Percentiles rank a stretch among this genome's conserved stretches.
These are phyloP conservation scores for Poecile montanus DNA, from an alignment of 2,797 vertebrate genomes.

Conservation along the genomic window DNA sequence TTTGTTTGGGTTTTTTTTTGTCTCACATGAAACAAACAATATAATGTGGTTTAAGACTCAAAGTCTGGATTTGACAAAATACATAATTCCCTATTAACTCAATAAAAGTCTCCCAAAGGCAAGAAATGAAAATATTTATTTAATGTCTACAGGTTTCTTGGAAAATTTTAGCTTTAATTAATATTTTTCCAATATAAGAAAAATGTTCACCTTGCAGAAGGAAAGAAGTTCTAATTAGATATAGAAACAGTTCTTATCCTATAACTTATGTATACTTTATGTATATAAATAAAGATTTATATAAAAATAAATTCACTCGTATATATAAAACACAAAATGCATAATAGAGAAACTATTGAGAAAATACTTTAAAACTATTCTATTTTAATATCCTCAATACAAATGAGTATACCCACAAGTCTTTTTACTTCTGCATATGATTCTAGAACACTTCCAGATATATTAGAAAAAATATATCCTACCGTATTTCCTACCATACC, in stretches of 20 bases:
- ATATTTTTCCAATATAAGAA: neutral
- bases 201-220: neutral
- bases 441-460: neutral
- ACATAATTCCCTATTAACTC: neutral
- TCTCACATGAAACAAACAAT: neutral
- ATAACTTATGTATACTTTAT: neutral
- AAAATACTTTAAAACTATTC: neutral
- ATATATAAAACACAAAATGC: neutral
- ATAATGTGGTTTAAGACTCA: neutral
- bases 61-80: slow-evolving; percentile 21
- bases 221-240: neutral
- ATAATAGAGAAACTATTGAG: neutral
- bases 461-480: neutral
- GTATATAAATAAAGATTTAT: neutral
- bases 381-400: neutral
- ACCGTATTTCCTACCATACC: neutral
- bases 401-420: neutral
- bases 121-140: slow-evolving; percentile 6
- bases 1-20: neutral
- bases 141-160: neutral
- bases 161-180: neutral
- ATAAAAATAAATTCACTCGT: neutral
- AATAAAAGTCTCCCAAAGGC: neutral
- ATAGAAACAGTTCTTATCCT: neutral
- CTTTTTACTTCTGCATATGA: neutral